Base-by-base conservation (phyloP, 2,113 vertebrate genomes). In the Aspiorhynchus laticeps region DNA sequence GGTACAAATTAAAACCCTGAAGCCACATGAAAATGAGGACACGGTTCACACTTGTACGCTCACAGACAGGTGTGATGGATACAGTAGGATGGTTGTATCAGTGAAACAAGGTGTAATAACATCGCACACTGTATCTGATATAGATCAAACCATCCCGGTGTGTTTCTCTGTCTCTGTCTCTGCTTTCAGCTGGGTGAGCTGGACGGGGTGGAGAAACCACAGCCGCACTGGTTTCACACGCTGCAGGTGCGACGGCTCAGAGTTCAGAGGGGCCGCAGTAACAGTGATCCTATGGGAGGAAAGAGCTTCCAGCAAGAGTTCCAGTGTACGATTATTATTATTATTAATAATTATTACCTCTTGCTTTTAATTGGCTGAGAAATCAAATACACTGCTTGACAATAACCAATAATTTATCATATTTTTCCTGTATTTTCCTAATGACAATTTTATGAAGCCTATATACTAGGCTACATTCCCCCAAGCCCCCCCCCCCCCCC, bases 281-380 rank as follows among this genome's bases (percentile, higher is more conserved):
- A 96, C 89, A 95, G 94, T 1, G 94, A 95, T 90, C 96, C 95
- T 11, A 94, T 95, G 76, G 94, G 95, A 56, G 93, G 95, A 76
- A 89, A 92, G 41, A 88, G 89, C 87, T 87, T 89, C 80, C 90
- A 91, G 73, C 91, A 94, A 46, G 90, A 84, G 21, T 93, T 95
- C 88, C 94, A 88, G 90, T 95, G 94, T n/a, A n/a, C n/a, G n/a
- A n/a, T n/a, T n/a, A n/a, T n/a, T n/a, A n/a, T n/a, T n/a, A n/a
- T n/a, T n/a, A n/a, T n/a, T n/a, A n/a, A n/a, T n/a, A n/a, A n/a
- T n/a, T n/a, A n/a, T n/a, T n/a, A n/a, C n/a, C n/a, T n/a, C n/a
- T n/a, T n/a, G n/a, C n/a, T n/a, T n/a, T n/a, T n/a, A n/a, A n/a
- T n/a, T n/a, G n/a, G n/a, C n/a, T n/a, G n/a, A n/a, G n/a, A n/a